A percentile compares a stretch with the other conserved stretches of the same genome.
Conservation (phyloP, 2,113 vertebrate genomes). For the Oceanodroma tethys region DNA sequence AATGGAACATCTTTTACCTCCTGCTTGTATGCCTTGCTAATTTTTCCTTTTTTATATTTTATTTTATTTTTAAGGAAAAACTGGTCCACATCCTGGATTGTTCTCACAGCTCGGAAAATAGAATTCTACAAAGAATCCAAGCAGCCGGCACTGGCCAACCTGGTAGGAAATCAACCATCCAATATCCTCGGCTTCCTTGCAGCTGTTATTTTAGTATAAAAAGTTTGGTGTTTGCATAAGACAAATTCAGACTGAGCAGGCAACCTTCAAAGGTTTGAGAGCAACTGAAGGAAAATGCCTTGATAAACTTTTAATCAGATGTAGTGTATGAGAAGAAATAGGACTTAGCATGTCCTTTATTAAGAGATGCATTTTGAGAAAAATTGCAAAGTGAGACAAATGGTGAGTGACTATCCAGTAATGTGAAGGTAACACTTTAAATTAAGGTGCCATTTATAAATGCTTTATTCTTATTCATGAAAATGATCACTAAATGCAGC, state of each 20-base stretch:
- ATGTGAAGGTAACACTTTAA: constrained; percentile 79
- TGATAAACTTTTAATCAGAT: constrained; percentile 77
- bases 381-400: constrained; percentile 75
- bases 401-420: constrained; percentile 66
- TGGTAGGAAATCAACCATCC: constrained; percentile 71
- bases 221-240: constrained; percentile 20
- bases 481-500: constrained; percentile 79
- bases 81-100: constrained; percentile 85
- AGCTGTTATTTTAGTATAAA: constrained; percentile 2
- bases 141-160: constrained; percentile 74
- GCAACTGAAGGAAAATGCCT: constrained; percentile 63
- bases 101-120: constrained; percentile 81
- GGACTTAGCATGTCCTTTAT: constrained; percentile 73
- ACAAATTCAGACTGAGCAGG: neutral
- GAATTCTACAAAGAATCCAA: constrained; percentile 91
- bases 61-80: constrained; percentile 81
- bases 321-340: constrained; percentile 58
- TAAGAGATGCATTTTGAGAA: constrained; percentile 75
- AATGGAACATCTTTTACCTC: neutral
- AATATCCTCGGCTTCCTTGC: neutral
- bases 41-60: neutral
- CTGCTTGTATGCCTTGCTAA: neutral
- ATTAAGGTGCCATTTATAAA: constrained; percentile 80
- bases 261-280: constrained; percentile 43
- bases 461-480: constrained; percentile 83